Percentiles rank a stretch among this genome's conserved stretches.
These are phyloP conservation scores for Aspidoscelis tigris DNA, from an alignment of 2,113 vertebrate species.

Conservation along the genomic window DNA sequence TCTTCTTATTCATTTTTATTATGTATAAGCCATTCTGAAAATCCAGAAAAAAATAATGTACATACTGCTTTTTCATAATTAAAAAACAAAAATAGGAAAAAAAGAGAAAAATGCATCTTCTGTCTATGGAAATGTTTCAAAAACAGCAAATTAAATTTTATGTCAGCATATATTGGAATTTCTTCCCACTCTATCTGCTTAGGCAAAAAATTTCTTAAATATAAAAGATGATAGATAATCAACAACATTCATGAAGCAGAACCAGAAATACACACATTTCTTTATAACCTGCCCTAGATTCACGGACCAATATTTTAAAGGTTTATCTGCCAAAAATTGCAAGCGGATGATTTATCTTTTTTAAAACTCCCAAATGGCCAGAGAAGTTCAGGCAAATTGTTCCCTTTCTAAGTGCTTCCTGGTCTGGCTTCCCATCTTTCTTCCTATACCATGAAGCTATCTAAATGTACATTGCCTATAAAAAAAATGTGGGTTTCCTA, in stretches of 20 bases:
- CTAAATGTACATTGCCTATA: too few species aligned
- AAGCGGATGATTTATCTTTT: background rate
- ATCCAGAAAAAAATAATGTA: too few species aligned
- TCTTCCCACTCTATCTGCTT: background rate
- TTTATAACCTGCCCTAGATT: background rate
- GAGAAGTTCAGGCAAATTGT: background rate
- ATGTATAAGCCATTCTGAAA: too few species aligned
- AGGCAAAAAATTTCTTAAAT: background rate
- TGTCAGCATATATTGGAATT: background rate
- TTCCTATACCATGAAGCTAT: too few species aligned
- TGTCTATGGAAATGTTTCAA: background rate
- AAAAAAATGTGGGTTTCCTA: too few species aligned
- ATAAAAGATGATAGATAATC: background rate
- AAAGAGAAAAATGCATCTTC: too few species aligned
- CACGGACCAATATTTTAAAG: background rate
- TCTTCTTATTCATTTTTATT: background rate
- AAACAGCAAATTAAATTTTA: background rate
- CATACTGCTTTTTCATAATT: too few species aligned
- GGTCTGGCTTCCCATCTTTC: background rate
- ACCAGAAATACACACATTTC: background rate
- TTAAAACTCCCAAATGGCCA: background rate
- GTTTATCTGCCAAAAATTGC: background rate
- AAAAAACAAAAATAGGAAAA: background rate
- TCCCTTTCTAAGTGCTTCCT: background rate
- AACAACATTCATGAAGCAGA: background rate